phyloP scores from a whole-genome alignment of 2,888 invertebrate species.

The Drosophila acutilabella region DNA sequence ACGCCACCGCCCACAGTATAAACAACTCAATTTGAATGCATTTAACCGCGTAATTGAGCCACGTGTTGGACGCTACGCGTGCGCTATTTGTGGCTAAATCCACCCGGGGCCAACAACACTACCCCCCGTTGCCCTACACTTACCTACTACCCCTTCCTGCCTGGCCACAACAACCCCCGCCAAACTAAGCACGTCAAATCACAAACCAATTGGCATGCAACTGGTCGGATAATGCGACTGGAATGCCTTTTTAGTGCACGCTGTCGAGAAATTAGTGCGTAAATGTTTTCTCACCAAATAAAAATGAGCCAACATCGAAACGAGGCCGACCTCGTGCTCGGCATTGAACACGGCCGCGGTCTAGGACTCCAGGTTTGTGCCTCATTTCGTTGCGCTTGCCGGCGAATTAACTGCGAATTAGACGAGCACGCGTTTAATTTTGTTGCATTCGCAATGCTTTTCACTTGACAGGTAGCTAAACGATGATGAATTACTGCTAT shows the following conservation, averaged over 20 bases:
- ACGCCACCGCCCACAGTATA: conserved; percentile 80
- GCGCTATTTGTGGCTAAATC: conserved; percentile 79
- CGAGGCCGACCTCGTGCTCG: background rate
- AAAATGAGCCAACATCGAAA: conserved; percentile 52
- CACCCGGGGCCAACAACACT: conserved; percentile 41
- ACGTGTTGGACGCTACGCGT: conserved; percentile 82
- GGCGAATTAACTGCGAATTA: conserved; percentile 82
- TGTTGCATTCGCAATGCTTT: conserved; percentile 71
- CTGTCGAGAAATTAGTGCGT: conserved; percentile 80
- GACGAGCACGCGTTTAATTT: conserved; percentile 69
- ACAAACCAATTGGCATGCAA: conserved; percentile 82
- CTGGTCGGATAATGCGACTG: conserved; percentile 69
- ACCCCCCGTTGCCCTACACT: background rate
- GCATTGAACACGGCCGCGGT: conserved; percentile 2
- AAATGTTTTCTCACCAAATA: conserved; percentile 85
- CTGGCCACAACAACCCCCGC: conserved; percentile 3
- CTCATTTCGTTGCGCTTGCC: conserved; percentile 80
- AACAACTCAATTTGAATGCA: conserved; percentile 85
- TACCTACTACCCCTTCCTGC: background rate
- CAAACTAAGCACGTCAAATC: conserved; percentile 70
- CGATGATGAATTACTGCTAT: conserved; percentile 64
- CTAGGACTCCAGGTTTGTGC: conserved; percentile 52
- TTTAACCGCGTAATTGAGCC: conserved; percentile 85
- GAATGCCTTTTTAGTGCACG: conserved; percentile 35
- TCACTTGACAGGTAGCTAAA: conserved; percentile 72